Evolutionary conservation across 2,888 invertebrate species (phyloP).

Genomic region (Candidula unifasciata): DNA sequence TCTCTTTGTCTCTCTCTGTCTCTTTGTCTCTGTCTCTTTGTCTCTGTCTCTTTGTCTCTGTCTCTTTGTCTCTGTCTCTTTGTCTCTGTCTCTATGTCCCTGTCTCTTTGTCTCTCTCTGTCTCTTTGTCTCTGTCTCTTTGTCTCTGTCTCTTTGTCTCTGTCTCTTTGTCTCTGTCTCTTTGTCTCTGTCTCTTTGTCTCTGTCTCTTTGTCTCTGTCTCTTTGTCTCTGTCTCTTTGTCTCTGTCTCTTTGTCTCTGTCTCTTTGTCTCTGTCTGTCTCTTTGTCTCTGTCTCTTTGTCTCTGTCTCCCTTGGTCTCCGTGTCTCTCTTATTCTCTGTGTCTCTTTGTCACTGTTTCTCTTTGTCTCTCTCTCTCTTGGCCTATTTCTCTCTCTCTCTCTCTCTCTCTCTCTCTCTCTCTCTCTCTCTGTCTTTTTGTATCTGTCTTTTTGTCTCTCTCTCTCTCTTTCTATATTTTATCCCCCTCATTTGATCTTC

Average conservation of each 20-base stretch:
- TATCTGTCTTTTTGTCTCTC: not conserved
- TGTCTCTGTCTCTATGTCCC: no score
- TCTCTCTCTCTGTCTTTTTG: not conserved
- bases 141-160: not conserved
- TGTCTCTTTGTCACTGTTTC: no score
- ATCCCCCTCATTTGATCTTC: no score
- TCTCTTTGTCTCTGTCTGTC: no score
- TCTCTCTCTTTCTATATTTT: not conserved
- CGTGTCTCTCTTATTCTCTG: no score
- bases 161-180: not conserved
- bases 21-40: constrained; percentile 2
- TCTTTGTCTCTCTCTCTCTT: no score
- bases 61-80: not conserved
- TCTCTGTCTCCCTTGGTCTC: no score
- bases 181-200: not conserved
- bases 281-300: no score
- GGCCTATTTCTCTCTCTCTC: constrained; percentile 14
- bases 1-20: constrained; percentile 3
- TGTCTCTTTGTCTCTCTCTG: constrained; percentile 16
- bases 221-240: no score
- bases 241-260: no score
- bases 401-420: constrained; percentile 16
- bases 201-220: no score
- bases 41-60: constrained; percentile 2
- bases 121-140: constrained; percentile 12